Conservation (phyloP, 2,797 vertebrate species). For the Danio tinwini region DNA sequence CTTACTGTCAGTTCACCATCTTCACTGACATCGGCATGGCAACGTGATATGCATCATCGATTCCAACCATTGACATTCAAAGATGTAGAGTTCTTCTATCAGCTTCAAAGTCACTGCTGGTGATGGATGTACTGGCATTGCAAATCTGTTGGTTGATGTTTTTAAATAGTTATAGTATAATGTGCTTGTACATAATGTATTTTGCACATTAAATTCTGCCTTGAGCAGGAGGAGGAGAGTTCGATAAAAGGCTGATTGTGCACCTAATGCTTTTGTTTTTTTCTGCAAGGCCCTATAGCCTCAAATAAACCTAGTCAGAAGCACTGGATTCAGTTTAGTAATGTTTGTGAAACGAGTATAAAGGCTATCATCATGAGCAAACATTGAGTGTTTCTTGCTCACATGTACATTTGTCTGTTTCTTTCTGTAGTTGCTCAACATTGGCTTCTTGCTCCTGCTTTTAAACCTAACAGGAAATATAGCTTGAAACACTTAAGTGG, state of each 20-base stretch:
- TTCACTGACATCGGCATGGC: slow-evolving; percentile 53
- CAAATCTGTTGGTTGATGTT: not conserved
- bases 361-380: not conserved
- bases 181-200: not conserved
- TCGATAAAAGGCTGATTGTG: not conserved
- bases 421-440: not conserved
- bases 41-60: slow-evolving; percentile 49
- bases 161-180: not conserved
- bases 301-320: slow-evolving; percentile 3
- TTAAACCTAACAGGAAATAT: not conserved
- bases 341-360: slow-evolving; percentile 14
- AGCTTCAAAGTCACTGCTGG: not conserved
- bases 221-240: not conserved
- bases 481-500: not conserved
- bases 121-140: not conserved
- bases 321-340: not conserved
- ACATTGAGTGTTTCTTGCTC: not conserved
- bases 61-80: slow-evolving; percentile 49
- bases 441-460: not conserved
- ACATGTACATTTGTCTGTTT: not conserved
- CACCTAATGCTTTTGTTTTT: not conserved
- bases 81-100: slow-evolving; percentile 14
- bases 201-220: not conserved
- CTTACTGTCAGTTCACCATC: slow-evolving; percentile 41
- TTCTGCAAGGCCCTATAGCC: not conserved